These are phyloP conservation scores for Phthorimaea operculella DNA, from an alignment of 1,140 invertebrate genomes.

Conservation along the genomic window DNA sequence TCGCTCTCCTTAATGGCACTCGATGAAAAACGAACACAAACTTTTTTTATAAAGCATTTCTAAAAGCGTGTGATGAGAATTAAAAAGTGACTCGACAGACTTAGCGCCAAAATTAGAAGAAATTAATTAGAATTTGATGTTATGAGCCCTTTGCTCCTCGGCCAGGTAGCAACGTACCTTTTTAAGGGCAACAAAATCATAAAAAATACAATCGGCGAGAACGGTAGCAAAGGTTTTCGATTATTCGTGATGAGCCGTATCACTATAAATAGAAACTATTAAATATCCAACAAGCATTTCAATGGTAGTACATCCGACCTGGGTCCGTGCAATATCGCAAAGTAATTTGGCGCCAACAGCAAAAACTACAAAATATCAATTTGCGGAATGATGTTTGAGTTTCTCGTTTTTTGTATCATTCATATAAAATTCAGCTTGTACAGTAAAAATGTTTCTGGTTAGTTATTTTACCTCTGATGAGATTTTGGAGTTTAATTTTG, in stretches of 20 bases:
- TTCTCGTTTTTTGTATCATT: neutral
- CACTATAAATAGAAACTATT: conserved; percentile 60
- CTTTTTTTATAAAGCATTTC: conserved; percentile 37
- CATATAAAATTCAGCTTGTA: neutral
- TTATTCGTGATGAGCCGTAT: conserved; percentile 49
- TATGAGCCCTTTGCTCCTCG: conserved; percentile 22
- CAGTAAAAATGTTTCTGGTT: too few relatives aligned
- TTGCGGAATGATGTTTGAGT: conserved; percentile 2
- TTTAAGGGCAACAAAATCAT: conserved; percentile 29
- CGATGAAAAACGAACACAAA: conserved; percentile 44
- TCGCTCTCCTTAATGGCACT: conserved; percentile 52
- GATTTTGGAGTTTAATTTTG: conserved; percentile 13
- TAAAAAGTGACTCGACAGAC: conserved; percentile 55
- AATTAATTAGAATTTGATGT: conserved; percentile 58
- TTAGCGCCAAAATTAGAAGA: conserved; percentile 45
- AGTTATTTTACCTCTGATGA: neutral
- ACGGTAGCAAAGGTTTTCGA: conserved; percentile 56
- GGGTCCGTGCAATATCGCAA: conserved; percentile 1
- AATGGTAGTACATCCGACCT: conserved; percentile 28
- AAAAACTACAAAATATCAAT: conserved; percentile 15
- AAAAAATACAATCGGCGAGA: conserved; percentile 33
- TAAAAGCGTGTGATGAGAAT: conserved; percentile 49
- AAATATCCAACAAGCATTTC: conserved; percentile 36
- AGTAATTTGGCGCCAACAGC: conserved; percentile 26
- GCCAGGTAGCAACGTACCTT: conserved; percentile 44